These are phyloP conservation scores for Heliothis peltigera DNA, from an alignment of 2,888 invertebrate genomes.

Conservation along the genomic window DNA sequence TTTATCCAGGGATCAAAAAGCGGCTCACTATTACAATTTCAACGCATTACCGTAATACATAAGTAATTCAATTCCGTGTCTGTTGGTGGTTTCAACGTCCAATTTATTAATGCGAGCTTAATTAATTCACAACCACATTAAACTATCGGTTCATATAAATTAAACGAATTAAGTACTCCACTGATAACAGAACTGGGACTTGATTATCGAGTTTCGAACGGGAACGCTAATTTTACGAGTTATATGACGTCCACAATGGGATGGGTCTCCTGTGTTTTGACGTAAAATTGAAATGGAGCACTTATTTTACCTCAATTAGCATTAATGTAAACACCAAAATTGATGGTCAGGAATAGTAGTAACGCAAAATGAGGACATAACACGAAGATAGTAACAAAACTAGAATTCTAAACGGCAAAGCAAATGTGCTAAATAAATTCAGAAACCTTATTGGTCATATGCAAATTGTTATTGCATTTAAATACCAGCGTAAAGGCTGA, in stretches of 20 bases:
- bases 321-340: constrained; percentile 46
- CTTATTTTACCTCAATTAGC: constrained; percentile 49
- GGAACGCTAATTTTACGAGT: constrained; percentile 57
- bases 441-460: constrained; percentile 33
- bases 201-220: constrained; percentile 63
- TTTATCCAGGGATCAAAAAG: constrained; percentile 81
- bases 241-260: constrained; percentile 50
- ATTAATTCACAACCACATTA: constrained; percentile 74
- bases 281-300: constrained; percentile 38
- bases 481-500: constrained; percentile 35
- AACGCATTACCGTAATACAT: constrained; percentile 76
- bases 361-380: constrained; percentile 31
- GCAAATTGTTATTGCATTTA: constrained; percentile 39
- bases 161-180: constrained; percentile 69
- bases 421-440: constrained; percentile 46
- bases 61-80: constrained; percentile 78
- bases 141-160: constrained; percentile 71
- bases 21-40: constrained; percentile 76
- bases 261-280: constrained; percentile 55
- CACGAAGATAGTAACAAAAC: constrained; percentile 33
- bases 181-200: constrained; percentile 67
- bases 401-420: constrained; percentile 30
- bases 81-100: constrained; percentile 73
- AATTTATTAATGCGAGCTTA: constrained; percentile 76
- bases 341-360: constrained; percentile 28